Evolutionary conservation across 2,888 invertebrate genomes (phyloP).

Genomic region (Dasypogon diadema): DNA sequence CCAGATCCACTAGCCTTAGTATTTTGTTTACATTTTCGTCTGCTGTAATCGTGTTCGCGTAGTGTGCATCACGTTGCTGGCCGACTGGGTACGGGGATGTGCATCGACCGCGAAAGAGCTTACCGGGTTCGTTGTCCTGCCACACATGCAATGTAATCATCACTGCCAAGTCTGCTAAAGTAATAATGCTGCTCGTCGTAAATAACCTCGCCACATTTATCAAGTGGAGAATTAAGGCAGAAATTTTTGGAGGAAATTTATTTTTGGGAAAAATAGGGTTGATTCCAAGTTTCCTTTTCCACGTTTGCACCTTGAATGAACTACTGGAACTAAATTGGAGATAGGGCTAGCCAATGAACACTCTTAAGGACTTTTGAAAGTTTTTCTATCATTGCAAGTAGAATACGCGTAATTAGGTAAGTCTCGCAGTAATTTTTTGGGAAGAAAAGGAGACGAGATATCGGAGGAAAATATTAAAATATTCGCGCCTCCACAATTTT

Average conservation of each 20-base stretch:
- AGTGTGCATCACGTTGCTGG: background rate
- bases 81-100: background rate
- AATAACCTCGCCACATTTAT: background rate
- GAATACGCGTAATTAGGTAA: too few species aligned
- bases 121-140: slow-evolving; percentile 46
- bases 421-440: too few species aligned
- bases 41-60: background rate
- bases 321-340: too few species aligned
- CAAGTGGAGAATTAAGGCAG: background rate
- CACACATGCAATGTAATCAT: slow-evolving; percentile 24
- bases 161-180: slow-evolving; percentile 26
- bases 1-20: slow-evolving; percentile 13
- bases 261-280: background rate
- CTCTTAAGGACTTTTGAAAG: too few species aligned
- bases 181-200: background rate
- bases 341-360: too few species aligned
- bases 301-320: too few species aligned
- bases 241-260: background rate
- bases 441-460: too few species aligned
- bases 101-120: background rate
- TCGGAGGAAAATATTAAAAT: too few species aligned
- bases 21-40: slow-evolving; percentile 27
- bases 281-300: too few species aligned
- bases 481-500: too few species aligned
- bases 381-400: too few species aligned